A percentile compares a stretch with the other conserved stretches of the same genome.
Conservation (phyloP, 2,113 vertebrate genomes). For the Jacana jacana region DNA sequence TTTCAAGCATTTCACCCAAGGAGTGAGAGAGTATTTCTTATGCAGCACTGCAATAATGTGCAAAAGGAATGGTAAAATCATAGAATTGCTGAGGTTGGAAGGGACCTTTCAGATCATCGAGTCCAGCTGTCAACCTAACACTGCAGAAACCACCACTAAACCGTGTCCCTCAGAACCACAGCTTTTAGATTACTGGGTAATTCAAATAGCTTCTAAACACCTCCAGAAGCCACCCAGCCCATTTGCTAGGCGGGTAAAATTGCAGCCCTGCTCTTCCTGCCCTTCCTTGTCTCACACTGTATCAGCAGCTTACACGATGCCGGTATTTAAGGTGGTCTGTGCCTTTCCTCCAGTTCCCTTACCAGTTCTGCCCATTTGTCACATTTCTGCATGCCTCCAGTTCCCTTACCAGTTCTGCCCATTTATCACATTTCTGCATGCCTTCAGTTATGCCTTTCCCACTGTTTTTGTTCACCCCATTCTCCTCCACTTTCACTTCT, state of each 20-base stretch:
- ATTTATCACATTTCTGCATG: accelerated
- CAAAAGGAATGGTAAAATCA: neutral
- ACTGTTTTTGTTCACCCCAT: neutral
- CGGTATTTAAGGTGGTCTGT: neutral
- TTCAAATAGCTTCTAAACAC: neutral
- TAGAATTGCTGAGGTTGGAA: neutral
- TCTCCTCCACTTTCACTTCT: neutral
- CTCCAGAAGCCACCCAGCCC: neutral
- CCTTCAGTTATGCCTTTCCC: too few species aligned
- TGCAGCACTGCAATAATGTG: neutral
- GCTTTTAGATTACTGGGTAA: neutral
- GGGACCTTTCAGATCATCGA: neutral
- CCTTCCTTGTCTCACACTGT: neutral
- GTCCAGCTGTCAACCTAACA: neutral
- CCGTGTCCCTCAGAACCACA: neutral
- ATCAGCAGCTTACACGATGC: neutral
- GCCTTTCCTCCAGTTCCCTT: neutral
- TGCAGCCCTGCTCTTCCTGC: neutral
- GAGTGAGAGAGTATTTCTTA: neutral
- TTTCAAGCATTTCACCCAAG: neutral
- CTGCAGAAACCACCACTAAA: neutral
- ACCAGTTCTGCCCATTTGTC: neutral
- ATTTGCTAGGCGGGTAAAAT: neutral
- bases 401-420: neutral
- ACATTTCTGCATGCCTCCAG: accelerated